phyloP scores from a whole-genome alignment of 2,113 vertebrate genomes.

The Phylloscopus trochiloides region DNA sequence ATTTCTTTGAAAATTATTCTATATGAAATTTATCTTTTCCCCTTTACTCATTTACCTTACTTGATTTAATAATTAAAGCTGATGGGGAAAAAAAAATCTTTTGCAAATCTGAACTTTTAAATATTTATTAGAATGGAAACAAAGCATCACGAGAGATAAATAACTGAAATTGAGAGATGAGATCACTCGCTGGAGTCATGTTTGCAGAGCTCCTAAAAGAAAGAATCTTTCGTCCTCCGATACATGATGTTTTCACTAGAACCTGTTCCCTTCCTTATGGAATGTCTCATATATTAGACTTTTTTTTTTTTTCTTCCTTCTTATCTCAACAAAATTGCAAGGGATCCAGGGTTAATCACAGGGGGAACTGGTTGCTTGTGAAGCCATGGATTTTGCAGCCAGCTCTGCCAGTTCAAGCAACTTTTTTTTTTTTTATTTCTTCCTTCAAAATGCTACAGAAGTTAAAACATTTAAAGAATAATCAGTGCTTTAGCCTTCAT shows the following conservation, averaged over 20 bases:
- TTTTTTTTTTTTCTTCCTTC: neutral
- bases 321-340: neutral
- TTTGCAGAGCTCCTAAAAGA: neutral
- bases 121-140: neutral
- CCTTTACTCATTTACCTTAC: neutral
- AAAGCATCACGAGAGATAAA: neutral
- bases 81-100: neutral
- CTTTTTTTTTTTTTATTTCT: no score
- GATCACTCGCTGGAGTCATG: neutral
- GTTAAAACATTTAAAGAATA: neutral
- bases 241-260: neutral
- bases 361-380: neutral
- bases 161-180: neutral
- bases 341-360: rapidly evolving
- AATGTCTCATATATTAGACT: neutral
- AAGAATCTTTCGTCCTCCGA: neutral
- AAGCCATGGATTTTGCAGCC: neutral
- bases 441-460: neutral
- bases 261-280: neutral
- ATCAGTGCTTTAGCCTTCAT: neutral
- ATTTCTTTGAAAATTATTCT: neutral
- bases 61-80: neutral
- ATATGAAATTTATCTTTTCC: neutral
- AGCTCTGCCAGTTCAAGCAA: neutral
- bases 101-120: neutral